These are phyloP conservation scores for Pseudochirops corinnae DNA, from an alignment of 2,797 vertebrate species.

Conservation along the genomic window DNA sequence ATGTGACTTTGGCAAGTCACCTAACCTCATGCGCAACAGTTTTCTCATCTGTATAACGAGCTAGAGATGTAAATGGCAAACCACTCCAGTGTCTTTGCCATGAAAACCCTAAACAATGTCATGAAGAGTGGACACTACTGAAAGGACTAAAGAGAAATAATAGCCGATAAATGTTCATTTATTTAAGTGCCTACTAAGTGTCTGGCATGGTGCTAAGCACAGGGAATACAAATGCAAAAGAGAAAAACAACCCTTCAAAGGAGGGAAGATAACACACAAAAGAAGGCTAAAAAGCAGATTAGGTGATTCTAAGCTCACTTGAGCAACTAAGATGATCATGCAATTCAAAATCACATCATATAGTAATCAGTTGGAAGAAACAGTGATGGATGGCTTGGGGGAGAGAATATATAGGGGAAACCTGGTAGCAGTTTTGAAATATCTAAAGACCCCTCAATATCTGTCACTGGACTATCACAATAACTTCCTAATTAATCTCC, in stretches of 20 bases:
- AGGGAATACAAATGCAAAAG: background rate
- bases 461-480: too few relatives aligned
- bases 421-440: background rate
- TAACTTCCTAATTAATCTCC: too few relatives aligned
- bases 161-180: background rate
- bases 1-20: background rate
- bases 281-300: background rate
- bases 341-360: too few relatives aligned
- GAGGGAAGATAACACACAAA: background rate
- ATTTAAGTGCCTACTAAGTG: background rate
- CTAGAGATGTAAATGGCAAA: background rate
- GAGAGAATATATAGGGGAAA: background rate
- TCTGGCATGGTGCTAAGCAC: background rate
- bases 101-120: background rate
- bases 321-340: background rate
- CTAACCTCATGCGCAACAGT: background rate
- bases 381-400: background rate
- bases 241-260: background rate
- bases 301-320: background rate
- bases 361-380: background rate
- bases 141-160: background rate
- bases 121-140: background rate
- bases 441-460: background rate
- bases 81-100: background rate
- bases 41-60: background rate